Evolutionary conservation across 2,888 invertebrate species (phyloP), one percentile per base, ranked within the genome.

Genomic region (Eulithis prunata): DNA sequence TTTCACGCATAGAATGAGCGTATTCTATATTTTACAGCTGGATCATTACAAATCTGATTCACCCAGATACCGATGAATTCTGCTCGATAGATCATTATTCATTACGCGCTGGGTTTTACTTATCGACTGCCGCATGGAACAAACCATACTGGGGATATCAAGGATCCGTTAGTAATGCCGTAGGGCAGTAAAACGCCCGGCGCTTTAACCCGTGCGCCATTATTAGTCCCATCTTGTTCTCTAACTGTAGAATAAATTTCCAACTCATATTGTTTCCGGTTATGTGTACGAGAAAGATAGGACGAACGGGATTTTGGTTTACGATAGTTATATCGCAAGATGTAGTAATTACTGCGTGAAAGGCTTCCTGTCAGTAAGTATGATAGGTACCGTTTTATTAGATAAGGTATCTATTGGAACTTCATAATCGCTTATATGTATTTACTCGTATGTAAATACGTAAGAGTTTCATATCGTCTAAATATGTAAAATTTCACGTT

Each of bases 111-210:
- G 46, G 51, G 47, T 57, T n/a, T n/a, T n/a, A 63, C 41, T 41
- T 41, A 41, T 56, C 60, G 21, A 64, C 61, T 55, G 54, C 32
- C 10, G 41, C 41, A 47, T 65, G 52, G 21, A 47, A 57, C 62
- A 49, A 41, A 13, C 32, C 45, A 28, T 58, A 38, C 32, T 54
- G 12, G 57, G 38, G 49, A 62, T 62, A 38, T 41, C 62, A 56
- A 6, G 58, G 32, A 38, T 52, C 65, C 65, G 64, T 68, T 68
- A 59, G 53, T 53, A 28, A 41, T 13, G 62, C 65, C 65, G 41
- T n/a, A 60, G 67, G 64, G 64, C 53, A 45, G 43, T 21, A 57
- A 43, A 55, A 54, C 36, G 52, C 62, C n/a, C 36, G 32, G 52
- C 14, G 52, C 59, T 32, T 28, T 56, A 51, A 11, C 43, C 57